Conservation (phyloP, 2,888 invertebrate species). For the Monoplex corrugatus region DNA sequence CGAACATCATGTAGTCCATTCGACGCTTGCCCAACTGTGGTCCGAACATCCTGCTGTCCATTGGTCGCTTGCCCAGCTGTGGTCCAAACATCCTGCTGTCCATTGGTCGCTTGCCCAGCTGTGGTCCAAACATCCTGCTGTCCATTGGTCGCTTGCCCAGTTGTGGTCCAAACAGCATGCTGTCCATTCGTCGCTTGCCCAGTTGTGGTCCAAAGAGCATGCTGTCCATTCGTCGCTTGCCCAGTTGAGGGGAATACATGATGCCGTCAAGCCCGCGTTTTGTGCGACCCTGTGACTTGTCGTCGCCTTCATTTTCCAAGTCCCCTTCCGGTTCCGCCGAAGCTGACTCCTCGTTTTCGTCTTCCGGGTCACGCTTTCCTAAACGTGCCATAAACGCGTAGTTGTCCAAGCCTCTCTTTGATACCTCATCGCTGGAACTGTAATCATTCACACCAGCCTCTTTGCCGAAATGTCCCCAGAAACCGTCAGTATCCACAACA, state of each 20-base stretch:
- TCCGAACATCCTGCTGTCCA: slow-evolving; percentile 26
- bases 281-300: background rate
- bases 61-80: slow-evolving; percentile 1
- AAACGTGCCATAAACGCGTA: background rate
- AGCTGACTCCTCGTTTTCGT: background rate
- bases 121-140: background rate
- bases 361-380: background rate
- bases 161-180: slow-evolving; percentile 20
- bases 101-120: background rate
- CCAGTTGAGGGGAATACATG: background rate
- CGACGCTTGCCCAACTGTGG: slow-evolving; percentile 6
- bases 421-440: no score
- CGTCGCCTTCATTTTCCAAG: background rate
- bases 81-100: slow-evolving; percentile 38
- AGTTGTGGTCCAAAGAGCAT: slow-evolving; percentile 33
- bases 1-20: slow-evolving; percentile 31
- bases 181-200: slow-evolving; percentile 25
- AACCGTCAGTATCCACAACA: no score
- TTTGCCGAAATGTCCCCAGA: no score
- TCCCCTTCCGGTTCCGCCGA: background rate
- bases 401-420: background rate
- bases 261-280: slow-evolving; percentile 10
- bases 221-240: background rate
- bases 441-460: no score
- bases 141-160: slow-evolving; percentile 7